phyloP scores from a whole-genome alignment of 2,888 invertebrate species.

The Cephus pulcher region DNA sequence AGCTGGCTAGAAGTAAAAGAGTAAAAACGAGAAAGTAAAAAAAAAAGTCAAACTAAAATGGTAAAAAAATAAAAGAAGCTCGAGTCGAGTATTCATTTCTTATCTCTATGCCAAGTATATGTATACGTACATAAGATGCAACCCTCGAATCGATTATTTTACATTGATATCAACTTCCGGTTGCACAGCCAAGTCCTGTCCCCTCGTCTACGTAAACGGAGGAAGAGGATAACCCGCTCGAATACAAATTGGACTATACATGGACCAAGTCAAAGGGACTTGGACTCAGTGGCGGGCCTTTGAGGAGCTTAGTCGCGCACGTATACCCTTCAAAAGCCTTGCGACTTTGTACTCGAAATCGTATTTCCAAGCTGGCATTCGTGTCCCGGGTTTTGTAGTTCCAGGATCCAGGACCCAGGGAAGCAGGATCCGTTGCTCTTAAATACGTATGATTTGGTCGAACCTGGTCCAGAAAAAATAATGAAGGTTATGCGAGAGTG shows the following conservation, averaged over 20 bases:
- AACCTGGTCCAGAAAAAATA: not conserved
- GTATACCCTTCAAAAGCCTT: conserved; percentile 33
- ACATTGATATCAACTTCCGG: not conserved
- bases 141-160: not conserved
- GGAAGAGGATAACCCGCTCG: not conserved
- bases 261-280: not conserved
- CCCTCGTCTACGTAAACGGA: not conserved
- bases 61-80: conserved; percentile 5
- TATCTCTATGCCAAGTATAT: not conserved
- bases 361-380: not conserved
- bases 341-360: conserved; percentile 1
- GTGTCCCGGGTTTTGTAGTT: not conserved
- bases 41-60: conserved; percentile 13
- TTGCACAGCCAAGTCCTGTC: not conserved
- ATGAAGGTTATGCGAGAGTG: not conserved
- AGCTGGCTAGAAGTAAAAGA: not conserved
- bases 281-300: conserved; percentile 21
- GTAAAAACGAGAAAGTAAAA: too few relatives aligned
- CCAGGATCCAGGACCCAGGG: not conserved
- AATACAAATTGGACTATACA: not conserved
- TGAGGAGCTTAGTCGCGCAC: conserved; percentile 35
- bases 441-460: not conserved
- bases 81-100: not conserved
- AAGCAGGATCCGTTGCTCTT: not conserved
- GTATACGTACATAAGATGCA: not conserved